Conservation (phyloP, 2,888 invertebrate genomes). For the Drosophila birchii region DNA sequence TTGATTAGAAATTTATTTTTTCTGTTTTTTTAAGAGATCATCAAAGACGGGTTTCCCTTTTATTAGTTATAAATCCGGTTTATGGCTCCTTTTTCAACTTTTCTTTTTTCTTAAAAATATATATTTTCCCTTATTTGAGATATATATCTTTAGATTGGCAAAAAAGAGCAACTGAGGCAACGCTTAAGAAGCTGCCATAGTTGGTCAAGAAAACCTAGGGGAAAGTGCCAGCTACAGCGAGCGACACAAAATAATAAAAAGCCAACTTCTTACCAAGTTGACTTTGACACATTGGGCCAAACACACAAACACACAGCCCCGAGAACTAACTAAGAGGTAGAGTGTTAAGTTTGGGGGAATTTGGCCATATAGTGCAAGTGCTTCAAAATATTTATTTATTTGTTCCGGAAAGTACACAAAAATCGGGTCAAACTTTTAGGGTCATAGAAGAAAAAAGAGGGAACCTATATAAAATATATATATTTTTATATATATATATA, state of each 20-base stretch:
- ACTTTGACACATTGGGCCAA: constrained; percentile 78
- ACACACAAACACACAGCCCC: constrained; percentile 57
- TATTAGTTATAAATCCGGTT: background rate
- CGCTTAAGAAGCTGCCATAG: background rate
- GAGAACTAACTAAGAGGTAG: background rate
- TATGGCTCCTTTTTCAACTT: background rate
- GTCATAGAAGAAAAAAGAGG: background rate
- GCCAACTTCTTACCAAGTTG: constrained; percentile 75
- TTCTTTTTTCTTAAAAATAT: background rate
- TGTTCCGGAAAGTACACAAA: background rate
- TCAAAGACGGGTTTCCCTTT: background rate
- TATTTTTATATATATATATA: background rate
- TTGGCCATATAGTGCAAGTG: constrained; percentile 11
- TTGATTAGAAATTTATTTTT: no score
- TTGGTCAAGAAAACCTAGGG: constrained; percentile 8
- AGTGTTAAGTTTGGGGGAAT: constrained; percentile 7
- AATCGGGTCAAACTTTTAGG: constrained; percentile 23
- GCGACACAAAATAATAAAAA: constrained; percentile 73
- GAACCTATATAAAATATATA: constrained; percentile 1
- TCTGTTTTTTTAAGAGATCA: no score
- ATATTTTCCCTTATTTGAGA: no score
- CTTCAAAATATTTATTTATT: constrained; percentile 50
- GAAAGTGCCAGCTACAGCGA: constrained; percentile 67
- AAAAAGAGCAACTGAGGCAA: background rate
- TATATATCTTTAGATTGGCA: background rate